Base-by-base conservation (phyloP, 37 sponge, comb jelly and placozoan genomes). In the Ephydatia muelleri region DNA sequence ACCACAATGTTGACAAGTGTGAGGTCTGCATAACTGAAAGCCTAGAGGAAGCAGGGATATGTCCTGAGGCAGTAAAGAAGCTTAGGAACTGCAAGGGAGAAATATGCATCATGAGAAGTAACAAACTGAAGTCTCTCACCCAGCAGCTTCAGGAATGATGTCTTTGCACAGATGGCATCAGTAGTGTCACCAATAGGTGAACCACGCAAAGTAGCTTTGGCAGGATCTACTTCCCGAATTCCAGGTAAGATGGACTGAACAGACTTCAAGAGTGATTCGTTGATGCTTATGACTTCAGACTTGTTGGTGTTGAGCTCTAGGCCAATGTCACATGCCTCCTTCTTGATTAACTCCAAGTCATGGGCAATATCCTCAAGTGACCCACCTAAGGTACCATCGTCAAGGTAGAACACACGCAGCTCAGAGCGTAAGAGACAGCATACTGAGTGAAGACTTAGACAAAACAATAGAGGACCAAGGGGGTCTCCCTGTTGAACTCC, bases 401-500 rank as follows among this genome's bases (percentile, higher is more conserved):
- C 79, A 19, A 79, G 13, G 5, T 79, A 79, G 79, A 79, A 83
- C 26, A 83, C 74, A 9, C 38, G 27, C 25, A 83, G 28, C 65
- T 83, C 83, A 29, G 83, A 83, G 36, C 32, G 6, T 65, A 83
- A 26, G n/a, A 49, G 35, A 13, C 11, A 11, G 13, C 40, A 19
- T 22, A 72, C 32, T 38, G 30, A 29, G 1, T 83, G 83, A 33
- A 73, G 72, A 8, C 75, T 72, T 21, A 83, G 33, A 75, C 75
- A 83, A 36, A 83, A 83, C 73, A 83, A 32, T 36, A 81, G 33
- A 43, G 82, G 70, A 43, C 70, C 82, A 69, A 81, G 29, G 16
- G 71, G 82, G 70, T 81, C 70, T 0, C 82, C 71, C 40, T 81
- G 82, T 43, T 83, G n/a, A n/a, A n/a, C n/a, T n/a, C n/a, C n/a